Evolutionary conservation across 2,888 invertebrate genomes (phyloP).

Genomic region (Hyposoter dolosus): DNA sequence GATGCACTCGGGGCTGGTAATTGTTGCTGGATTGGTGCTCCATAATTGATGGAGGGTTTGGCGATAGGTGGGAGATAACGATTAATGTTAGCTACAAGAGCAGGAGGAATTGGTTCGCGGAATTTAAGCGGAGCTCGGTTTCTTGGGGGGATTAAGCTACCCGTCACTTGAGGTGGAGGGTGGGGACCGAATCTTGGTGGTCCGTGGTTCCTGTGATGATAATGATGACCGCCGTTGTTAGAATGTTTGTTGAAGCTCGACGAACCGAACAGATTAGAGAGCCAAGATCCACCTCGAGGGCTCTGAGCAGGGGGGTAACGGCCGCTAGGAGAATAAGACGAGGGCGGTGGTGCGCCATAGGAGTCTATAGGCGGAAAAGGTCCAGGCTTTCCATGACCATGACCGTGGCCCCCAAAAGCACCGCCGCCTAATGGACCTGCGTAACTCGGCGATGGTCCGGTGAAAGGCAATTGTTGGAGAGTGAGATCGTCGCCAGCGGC

Average conservation of each 20-base stretch:
- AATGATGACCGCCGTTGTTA: conserved; percentile 70
- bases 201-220: conserved; percentile 79
- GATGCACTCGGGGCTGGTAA: conserved; percentile 75
- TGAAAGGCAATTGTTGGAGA: conserved; percentile 74
- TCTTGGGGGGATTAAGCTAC: conserved; percentile 78
- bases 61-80: conserved; percentile 82
- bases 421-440: conserved; percentile 52
- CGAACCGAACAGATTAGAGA: conserved; percentile 44
- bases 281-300: conserved; percentile 59
- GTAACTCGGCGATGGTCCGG: conserved; percentile 69
- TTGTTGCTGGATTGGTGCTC: conserved; percentile 77
- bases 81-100: conserved; percentile 87
- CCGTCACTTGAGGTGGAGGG: conserved; percentile 71
- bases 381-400: conserved; percentile 33
- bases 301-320: conserved; percentile 83
- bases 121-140: conserved; percentile 88
- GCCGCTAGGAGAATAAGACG: conserved; percentile 81
- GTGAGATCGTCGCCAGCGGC: conserved; percentile 71
- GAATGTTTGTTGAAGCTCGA: conserved; percentile 60
- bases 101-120: conserved; percentile 90
- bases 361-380: conserved; percentile 68
- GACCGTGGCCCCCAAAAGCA: conserved; percentile 55
- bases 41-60: conserved; percentile 77
- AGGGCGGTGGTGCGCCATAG: conserved; percentile 78
- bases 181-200: conserved; percentile 68